A percentile compares a stretch with the other conserved stretches of the same genome.
Evolutionary conservation across 2,888 invertebrate species (phyloP).

Genomic region (Spodoptera picta): DNA sequence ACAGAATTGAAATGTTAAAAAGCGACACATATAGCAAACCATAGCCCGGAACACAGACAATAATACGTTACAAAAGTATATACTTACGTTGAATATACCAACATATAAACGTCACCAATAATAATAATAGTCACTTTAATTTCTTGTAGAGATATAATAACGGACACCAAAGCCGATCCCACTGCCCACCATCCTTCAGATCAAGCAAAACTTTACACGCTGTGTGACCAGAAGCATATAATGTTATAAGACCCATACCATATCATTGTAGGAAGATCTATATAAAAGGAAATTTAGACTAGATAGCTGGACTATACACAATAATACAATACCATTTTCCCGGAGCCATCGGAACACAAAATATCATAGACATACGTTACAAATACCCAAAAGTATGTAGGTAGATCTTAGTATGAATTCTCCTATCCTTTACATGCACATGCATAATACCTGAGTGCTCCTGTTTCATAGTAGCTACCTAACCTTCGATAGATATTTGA

Average conservation of each 20-base stretch:
- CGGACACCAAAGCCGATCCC: slow-evolving; percentile 69
- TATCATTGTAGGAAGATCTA: slow-evolving; percentile 27
- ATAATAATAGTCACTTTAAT: slow-evolving; percentile 61
- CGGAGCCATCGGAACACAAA: slow-evolving; percentile 29
- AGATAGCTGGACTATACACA: slow-evolving; percentile 20
- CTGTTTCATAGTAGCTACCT: slow-evolving; percentile 7
- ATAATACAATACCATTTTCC: slow-evolving; percentile 19
- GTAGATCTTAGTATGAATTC: slow-evolving; percentile 18
- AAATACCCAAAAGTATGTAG: slow-evolving; percentile 26
- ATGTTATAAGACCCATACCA: slow-evolving; percentile 55
- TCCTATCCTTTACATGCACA: slow-evolving; percentile 54
- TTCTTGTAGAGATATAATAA: slow-evolving; percentile 58
- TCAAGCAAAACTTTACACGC: slow-evolving; percentile 72
- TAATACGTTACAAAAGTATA: slow-evolving; percentile 67
- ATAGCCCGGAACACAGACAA: slow-evolving; percentile 50
- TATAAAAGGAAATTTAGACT: slow-evolving; percentile 19
- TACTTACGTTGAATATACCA: slow-evolving; percentile 73
- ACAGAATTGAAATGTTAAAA: slow-evolving; percentile 17
- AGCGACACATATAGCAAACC: slow-evolving; percentile 51
- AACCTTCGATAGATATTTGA: slow-evolving; percentile 36
- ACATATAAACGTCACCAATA: slow-evolving; percentile 60
- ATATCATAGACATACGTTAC: slow-evolving; percentile 1
- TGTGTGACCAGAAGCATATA: slow-evolving; percentile 64
- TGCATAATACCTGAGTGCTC: slow-evolving; percentile 41
- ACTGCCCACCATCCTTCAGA: slow-evolving; percentile 61